These are phyloP conservation scores for Argyresthia goedartella DNA, from an alignment of 2,888 invertebrate species.

Conservation along the genomic window DNA sequence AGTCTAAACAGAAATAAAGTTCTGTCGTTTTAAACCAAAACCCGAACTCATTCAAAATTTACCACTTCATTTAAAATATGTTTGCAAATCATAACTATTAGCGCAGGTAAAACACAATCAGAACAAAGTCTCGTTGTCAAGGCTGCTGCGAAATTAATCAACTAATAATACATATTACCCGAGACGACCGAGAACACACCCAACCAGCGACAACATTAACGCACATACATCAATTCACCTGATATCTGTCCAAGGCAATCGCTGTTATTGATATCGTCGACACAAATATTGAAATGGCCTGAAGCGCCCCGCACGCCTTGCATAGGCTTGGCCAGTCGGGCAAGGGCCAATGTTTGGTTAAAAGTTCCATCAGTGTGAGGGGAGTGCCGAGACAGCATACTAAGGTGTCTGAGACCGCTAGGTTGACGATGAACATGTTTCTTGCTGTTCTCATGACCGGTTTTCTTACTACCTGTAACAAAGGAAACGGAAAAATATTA, in stretches of 20 bases:
- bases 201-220: no score
- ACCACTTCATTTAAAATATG: no score
- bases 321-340: conserved; percentile 84
- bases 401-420: conserved; percentile 87
- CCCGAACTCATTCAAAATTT: no score
- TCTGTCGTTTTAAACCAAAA: no score
- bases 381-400: conserved; percentile 93
- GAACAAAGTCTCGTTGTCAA: no score
- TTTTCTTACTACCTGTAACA: conserved; percentile 80
- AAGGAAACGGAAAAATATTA: conserved; percentile 9
- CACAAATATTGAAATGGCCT: conserved; percentile 92
- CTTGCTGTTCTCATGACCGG: conserved; percentile 91
- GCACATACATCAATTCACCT: conserved; percentile 71
- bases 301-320: conserved; percentile 87
- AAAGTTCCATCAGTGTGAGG: conserved; percentile 87
- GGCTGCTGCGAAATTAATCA: no score
- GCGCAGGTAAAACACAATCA: no score
- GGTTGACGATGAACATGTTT: conserved; percentile 94
- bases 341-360: conserved; percentile 89
- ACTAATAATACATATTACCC: no score
- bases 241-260: conserved; percentile 87
- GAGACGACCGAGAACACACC: no score
- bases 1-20: no score
- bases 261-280: conserved; percentile 95
- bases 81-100: no score